Base-by-base conservation (phyloP, 2,113 vertebrate genomes). In the Oncorhynchus mykiss region DNA sequence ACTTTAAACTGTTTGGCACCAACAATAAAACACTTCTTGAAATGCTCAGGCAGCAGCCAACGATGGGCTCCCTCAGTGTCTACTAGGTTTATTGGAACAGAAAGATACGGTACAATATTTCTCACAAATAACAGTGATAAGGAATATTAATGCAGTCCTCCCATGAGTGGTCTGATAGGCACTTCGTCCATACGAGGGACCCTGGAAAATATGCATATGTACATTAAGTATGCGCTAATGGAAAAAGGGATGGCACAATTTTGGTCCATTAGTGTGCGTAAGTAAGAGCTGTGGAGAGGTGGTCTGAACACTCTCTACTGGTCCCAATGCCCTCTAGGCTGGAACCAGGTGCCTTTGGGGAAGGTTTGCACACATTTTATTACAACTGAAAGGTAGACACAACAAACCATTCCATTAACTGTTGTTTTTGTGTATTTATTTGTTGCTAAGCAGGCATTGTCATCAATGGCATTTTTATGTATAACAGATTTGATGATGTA, bases 1-100 rank as follows among this genome's bases (percentile, higher is more conserved):
- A 95, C 95, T 96, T 97, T 95, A 96, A 98, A 97, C 95, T 96
- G 93, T 97, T 97, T 92, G 90, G 90, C 92, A 86, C 86, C 87
- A 87, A 92, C 92, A 92, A 91, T 94, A 93, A 93, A 93, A 92
- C 90, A 90, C 86, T 89, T 74, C 71, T 83, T 86, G 84, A 87
- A 89, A 87, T 84, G 86, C 84, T 67, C 78, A 29, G 65, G 82
- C 77, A 60, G 78, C 16, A 68, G 51, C 64, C 78, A 48, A 11
- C 70, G 54, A 73, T n/a, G 72, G 72, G 57, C 70, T 67, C 74
- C 75, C 70, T 70, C 70, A 59, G 31, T 69, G 83, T 49, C 49
- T 48, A 79, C 72, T 75, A 69, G 80, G 51, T 78, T 78, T 71
- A 71, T 76, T 71, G 66, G 29, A 80, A 77, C 72, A 71, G 75